Base-by-base conservation (phyloP, 2,888 invertebrate species). In the Plebejus argus region DNA sequence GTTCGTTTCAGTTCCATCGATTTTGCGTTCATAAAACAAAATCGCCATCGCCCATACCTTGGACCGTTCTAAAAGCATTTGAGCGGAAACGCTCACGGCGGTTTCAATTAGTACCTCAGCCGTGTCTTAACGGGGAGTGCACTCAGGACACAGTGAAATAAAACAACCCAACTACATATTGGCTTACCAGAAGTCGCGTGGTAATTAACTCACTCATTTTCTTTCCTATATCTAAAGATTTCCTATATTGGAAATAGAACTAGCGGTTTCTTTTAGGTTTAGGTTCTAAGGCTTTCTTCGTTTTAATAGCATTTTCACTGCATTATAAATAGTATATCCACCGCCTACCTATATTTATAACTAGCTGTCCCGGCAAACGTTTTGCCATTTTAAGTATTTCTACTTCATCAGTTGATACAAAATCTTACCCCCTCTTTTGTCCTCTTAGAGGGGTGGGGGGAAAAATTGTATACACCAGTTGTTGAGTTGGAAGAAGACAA, bases 81-180 rank as follows among this genome's bases (percentile, higher is more conserved):
- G 85, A 84, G 84, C 82, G 86, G 85, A 87, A 88, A 88, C 86
- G 85, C 84, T 86, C 86, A 82, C 83, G 83, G 85, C 81, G 86
- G 86, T 88, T 89, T 88, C 89, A 89, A 89, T 89, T 89, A 89
- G 87, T 83, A 81, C 80, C 83, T 79, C 80, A 81, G 78, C 86
- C 83, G 66, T 77, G 71, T 77, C 70, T 56, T 77, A 56, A 66
- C 80, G 71, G 78, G 77, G 70, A 77, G 76, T 79, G 78, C 77
- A 76, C 78, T 66, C 49, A 49, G 79, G 79, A 79, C 79, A 78
- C 78, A 76, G 78, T 78, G 78, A 81, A 81, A 81, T 81, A 82
- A 81, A 79, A 81, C 79, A 79, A 81, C 78, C 74, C 28, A 72
- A 39, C 66, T 28, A 20, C 70, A 70, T 66, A 66, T 66, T 66